phyloP scores from a whole-genome alignment of 2,113 vertebrate genomes.

The Toxotes chatareus region DNA sequence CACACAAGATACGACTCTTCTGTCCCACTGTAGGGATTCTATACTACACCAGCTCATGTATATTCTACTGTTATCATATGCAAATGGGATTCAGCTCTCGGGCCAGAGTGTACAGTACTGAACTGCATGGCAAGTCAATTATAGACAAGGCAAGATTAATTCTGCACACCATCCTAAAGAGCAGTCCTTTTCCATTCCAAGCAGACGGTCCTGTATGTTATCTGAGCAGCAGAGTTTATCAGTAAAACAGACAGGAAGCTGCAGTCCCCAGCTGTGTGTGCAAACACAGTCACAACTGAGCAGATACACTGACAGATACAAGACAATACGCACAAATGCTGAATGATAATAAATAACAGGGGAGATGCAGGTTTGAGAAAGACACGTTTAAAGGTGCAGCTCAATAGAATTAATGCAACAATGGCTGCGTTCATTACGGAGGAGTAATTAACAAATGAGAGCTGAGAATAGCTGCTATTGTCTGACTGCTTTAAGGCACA shows the following conservation, averaged over 20 bases:
- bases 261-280: constrained; percentile 1
- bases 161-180: constrained; percentile 44
- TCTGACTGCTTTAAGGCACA: background rate
- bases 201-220: constrained; percentile 23
- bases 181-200: constrained; percentile 33
- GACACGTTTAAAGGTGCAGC: background rate
- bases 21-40: background rate
- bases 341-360: constrained; percentile 12
- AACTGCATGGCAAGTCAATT: constrained; percentile 54
- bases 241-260: constrained; percentile 10
- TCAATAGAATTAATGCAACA: background rate
- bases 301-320: constrained; percentile 20
- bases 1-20: background rate
- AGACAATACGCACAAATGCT: constrained; percentile 1
- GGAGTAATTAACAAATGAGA: background rate
- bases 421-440: background rate
- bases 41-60: constrained; percentile 32
- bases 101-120: constrained; percentile 24
- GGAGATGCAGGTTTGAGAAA: background rate
- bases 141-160: constrained; percentile 58
- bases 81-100: constrained; percentile 39
- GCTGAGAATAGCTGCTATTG: background rate
- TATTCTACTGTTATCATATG: constrained; percentile 42
- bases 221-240: constrained; percentile 46
- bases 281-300: constrained; percentile 8